Conservation (phyloP, 2,888 invertebrate species). For the Drosophila putrida region DNA sequence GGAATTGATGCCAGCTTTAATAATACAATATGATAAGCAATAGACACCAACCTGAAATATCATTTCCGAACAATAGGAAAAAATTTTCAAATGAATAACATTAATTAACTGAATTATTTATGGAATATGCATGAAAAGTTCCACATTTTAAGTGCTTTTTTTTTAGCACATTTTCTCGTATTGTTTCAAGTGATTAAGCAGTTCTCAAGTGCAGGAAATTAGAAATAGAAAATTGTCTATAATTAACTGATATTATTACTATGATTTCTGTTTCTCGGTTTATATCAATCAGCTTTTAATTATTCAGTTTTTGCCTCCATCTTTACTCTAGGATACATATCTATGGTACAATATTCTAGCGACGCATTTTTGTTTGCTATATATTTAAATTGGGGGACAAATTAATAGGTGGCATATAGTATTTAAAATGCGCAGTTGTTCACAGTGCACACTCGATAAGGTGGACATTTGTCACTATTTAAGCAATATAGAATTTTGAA, state of each 20-base stretch:
- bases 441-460: not conserved
- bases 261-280: slow-evolving; percentile 5
- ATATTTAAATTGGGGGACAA: not conserved
- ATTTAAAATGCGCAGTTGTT: slow-evolving; percentile 3
- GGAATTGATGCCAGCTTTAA: slow-evolving; percentile 6
- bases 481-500: not conserved
- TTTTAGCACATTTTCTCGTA: slow-evolving; percentile 11
- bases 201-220: slow-evolving; percentile 32
- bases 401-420: not conserved
- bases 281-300: slow-evolving; percentile 1
- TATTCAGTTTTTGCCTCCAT: too few species aligned
- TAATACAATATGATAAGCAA: slow-evolving; percentile 41
- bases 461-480: not conserved
- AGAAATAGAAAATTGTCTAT: slow-evolving; percentile 14
- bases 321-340: not conserved
- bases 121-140: slow-evolving; percentile 31
- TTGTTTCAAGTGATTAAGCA: slow-evolving; percentile 6
- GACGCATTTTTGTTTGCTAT: not conserved
- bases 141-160: slow-evolving; percentile 14
- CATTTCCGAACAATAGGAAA: slow-evolving; percentile 35
- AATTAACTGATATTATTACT: slow-evolving; percentile 31
- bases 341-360: not conserved
- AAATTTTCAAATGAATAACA: slow-evolving; percentile 23
- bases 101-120: slow-evolving; percentile 25
- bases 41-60: slow-evolving; percentile 23